Evolutionary conservation across 2,888 invertebrate species (phyloP).

Genomic region (Oxytorus armatus): DNA sequence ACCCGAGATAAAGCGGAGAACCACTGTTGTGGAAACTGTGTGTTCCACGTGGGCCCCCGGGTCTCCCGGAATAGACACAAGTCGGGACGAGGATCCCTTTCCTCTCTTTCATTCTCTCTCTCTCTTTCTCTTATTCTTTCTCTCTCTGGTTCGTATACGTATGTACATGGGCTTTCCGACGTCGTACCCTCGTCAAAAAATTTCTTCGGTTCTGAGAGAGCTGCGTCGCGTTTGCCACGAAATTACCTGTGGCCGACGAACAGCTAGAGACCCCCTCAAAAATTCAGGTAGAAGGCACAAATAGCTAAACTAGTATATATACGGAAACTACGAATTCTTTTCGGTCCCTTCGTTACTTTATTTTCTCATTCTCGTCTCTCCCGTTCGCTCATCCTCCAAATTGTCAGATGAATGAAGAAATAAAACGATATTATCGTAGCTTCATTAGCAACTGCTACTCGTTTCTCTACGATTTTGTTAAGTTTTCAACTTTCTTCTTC

Average conservation of each 20-base stretch:
- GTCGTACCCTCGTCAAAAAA: conserved; percentile 78
- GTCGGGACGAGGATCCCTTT: too few species aligned
- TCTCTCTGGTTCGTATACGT: too few species aligned
- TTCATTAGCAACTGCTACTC: too few species aligned
- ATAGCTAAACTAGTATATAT: conserved; percentile 10
- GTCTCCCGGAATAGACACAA: conserved; percentile 48
- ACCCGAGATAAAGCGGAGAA: conserved; percentile 8
- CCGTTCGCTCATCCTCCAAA: neutral
- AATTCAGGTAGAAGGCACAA: conserved; percentile 66
- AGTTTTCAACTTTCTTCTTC: too few species aligned
- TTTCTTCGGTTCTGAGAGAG: conserved; percentile 43
- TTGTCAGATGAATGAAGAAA: neutral
- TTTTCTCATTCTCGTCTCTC: neutral
- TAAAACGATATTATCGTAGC: too few species aligned
- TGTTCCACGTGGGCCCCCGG: conserved; percentile 40
- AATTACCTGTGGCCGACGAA: conserved; percentile 73
- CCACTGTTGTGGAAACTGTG: conserved; percentile 43
- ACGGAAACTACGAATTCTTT: conserved; percentile 61
- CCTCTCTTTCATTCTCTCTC: too few species aligned
- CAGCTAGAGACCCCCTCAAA: conserved; percentile 33
- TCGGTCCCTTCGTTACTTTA: neutral
- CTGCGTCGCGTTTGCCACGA: neutral
- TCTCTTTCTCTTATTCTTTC: too few species aligned
- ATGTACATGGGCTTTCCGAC: conserved; percentile 53
- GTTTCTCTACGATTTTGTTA: too few species aligned